Percentiles rank a stretch among this genome's conserved stretches.
Evolutionary conservation across 2,888 invertebrate genomes (phyloP).

Genomic region (Drosophila pegasa): DNA sequence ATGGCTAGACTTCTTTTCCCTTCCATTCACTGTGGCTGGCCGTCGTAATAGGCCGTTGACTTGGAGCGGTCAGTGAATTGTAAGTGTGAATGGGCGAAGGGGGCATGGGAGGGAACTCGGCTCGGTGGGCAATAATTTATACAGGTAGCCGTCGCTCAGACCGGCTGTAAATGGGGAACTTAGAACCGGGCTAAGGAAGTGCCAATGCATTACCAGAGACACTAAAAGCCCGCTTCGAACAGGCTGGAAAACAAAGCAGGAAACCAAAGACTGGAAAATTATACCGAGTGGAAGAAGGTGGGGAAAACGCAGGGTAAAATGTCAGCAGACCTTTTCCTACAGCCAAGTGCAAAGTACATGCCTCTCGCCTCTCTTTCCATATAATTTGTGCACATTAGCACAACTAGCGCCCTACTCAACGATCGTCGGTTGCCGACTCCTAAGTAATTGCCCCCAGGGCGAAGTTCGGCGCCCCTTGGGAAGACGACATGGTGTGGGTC

Average conservation of each 20-base stretch:
- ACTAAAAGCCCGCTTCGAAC: conserved; percentile 51
- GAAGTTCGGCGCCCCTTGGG: conserved; percentile 62
- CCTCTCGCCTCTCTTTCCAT: conserved; percentile 27
- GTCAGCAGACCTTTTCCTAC: conserved; percentile 53
- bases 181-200: conserved; percentile 64
- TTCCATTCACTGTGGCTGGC: conserved; percentile 8
- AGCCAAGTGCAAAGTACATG: conserved; percentile 37
- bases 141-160: conserved; percentile 63
- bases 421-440: conserved; percentile 11
- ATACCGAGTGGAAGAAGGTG: conserved; percentile 37
- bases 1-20: conserved; percentile 63
- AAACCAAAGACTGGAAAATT: conserved; percentile 79
- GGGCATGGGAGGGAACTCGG: conserved; percentile 27
- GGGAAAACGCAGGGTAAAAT: conserved; percentile 15
- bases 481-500: conserved; percentile 67
- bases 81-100: conserved; percentile 55
- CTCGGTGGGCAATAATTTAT: conserved; percentile 74
- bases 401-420: conserved; percentile 39
- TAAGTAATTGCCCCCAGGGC: conserved; percentile 65
- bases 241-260: conserved; percentile 74
- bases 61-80: conserved; percentile 82
- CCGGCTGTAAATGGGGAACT: conserved; percentile 43
- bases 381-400: conserved; percentile 78
- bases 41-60: conserved; percentile 78
- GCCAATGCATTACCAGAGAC: conserved; percentile 66